A percentile compares a stretch with the other conserved stretches of the same genome.
phyloP scores from a whole-genome alignment of 2,797 vertebrate genomes.

The Anabas testudineus region DNA sequence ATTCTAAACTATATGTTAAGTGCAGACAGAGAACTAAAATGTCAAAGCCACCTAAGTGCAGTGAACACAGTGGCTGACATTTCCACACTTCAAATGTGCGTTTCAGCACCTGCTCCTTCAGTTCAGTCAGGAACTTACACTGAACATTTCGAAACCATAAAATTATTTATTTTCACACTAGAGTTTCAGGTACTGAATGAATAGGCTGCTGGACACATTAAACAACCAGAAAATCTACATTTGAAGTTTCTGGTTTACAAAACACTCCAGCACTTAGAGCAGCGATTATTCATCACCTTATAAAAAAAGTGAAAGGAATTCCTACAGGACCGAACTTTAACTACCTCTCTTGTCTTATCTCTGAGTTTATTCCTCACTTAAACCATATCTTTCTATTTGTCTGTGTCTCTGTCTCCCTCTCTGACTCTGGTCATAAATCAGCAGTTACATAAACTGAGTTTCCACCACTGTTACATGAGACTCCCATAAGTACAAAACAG shows the following conservation, averaged over 20 bases:
- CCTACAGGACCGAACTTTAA: slow-evolving; percentile 20
- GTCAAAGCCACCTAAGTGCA: slow-evolving; percentile 15
- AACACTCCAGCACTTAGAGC: neutral
- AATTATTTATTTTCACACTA: neutral
- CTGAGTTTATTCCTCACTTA: slow-evolving; percentile 36
- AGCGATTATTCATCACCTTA: slow-evolving; percentile 22
- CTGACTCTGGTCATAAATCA: slow-evolving; percentile 70
- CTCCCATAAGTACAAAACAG: slow-evolving; percentile 62
- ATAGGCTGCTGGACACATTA: no score
- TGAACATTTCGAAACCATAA: neutral
- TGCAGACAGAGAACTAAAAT: slow-evolving; percentile 27
- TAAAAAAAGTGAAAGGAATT: slow-evolving; percentile 15
- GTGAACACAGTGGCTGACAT: slow-evolving; percentile 8
- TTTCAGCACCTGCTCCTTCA: slow-evolving; percentile 5
- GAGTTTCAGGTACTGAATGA: neutral
- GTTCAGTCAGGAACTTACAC: neutral
- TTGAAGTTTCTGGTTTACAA: slow-evolving; percentile 1
- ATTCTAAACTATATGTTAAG: slow-evolving; percentile 32
- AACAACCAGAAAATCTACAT: no score
- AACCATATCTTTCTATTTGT: slow-evolving; percentile 28
- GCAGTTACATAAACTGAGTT: slow-evolving; percentile 77
- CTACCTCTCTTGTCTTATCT: slow-evolving; percentile 42
- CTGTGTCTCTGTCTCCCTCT: slow-evolving; percentile 35
- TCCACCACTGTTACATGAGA: slow-evolving; percentile 72
- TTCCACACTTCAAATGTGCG: slow-evolving; percentile 9